Base-by-base conservation (phyloP, 2,113 vertebrate genomes). In the Grammomys dolichurus region DNA sequence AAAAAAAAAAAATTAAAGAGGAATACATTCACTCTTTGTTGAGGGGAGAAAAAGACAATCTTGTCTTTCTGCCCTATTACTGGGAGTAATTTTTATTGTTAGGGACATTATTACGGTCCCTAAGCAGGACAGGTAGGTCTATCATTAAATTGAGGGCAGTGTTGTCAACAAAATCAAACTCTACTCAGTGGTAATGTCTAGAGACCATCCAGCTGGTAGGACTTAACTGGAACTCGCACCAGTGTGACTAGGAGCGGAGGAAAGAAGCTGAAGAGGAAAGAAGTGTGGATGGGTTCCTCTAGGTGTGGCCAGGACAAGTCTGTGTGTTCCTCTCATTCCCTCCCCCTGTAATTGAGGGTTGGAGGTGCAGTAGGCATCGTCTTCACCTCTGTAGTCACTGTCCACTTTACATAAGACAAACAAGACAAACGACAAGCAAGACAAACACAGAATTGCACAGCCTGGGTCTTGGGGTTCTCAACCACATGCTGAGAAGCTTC, bases 391-490 rank as follows among this genome's bases (percentile, higher is more conserved):
- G 95, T 63, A 5, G 93, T 8, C 0, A 60, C 0, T 81, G 67
- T 0, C 0, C 87, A 94, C 82, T 81, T 5, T 69, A 93, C 94
- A 86, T 93, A 94, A 98, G 97, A 96, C 87, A 88, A 40, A 40
- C 40, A 40, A 40, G 40, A 40, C 40, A 40, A 40, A 22, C 0
- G 0, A 95, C 95, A 95, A 96, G 94, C 28, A 2, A 96, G 92
- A 92, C 81, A 96, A 96, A 96, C 96, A 97, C 96, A 97, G 97
- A 95, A 93, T 86, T 73, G 76, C 98, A 98, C 97, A 91, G 96
- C 96, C 97, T 92, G 93, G 94, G 93, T 93, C 75, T 73, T 22
- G 13, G 51, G 67, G 94, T 96, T 96, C 96, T 97, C 96, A 95
- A 89, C 95, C 65, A n/a, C 84, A 91, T 97, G 94, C 97, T 89